These are phyloP conservation scores for Himalopsyche tibetana DNA, from an alignment of 2,888 invertebrate genomes.

Conservation along the genomic window DNA sequence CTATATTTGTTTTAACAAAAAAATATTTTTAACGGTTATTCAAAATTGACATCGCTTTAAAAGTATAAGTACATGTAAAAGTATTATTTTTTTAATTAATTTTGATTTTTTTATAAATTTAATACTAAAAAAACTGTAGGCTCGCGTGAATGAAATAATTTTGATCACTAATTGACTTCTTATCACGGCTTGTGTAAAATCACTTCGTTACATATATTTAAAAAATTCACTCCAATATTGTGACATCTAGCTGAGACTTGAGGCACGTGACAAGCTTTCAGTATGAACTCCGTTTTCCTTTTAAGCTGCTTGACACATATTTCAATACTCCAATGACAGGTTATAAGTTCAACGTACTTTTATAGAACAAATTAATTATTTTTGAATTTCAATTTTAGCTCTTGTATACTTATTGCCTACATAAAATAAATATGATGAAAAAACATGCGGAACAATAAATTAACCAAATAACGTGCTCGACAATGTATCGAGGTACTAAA, in stretches of 20 bases:
- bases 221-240: conserved; percentile 2
- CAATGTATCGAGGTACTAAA: too few relatives aligned
- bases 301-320: conserved; percentile 41
- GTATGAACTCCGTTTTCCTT: conserved; percentile 32
- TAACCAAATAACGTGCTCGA: too few relatives aligned
- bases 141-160: not conserved
- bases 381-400: too few relatives aligned
- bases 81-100: too few relatives aligned
- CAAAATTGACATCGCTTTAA: too few relatives aligned
- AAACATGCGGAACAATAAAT: too few relatives aligned
- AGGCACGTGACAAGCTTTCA: conserved; percentile 43
- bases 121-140: not conserved
- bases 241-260: not conserved
- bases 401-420: too few relatives aligned
- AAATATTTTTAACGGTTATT: too few relatives aligned
- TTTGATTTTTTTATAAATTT: not conserved
- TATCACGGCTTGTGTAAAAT: not conserved
- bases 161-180: not conserved
- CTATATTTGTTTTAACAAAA: too few relatives aligned
- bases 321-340: conserved; percentile 45
- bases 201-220: not conserved
- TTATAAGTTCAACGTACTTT: not conserved
- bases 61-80: too few relatives aligned
- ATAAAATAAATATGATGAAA: too few relatives aligned
- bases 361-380: too few relatives aligned